These are phyloP conservation scores for Carcina quercana DNA, from an alignment of 2,888 invertebrate genomes.

Conservation along the genomic window DNA sequence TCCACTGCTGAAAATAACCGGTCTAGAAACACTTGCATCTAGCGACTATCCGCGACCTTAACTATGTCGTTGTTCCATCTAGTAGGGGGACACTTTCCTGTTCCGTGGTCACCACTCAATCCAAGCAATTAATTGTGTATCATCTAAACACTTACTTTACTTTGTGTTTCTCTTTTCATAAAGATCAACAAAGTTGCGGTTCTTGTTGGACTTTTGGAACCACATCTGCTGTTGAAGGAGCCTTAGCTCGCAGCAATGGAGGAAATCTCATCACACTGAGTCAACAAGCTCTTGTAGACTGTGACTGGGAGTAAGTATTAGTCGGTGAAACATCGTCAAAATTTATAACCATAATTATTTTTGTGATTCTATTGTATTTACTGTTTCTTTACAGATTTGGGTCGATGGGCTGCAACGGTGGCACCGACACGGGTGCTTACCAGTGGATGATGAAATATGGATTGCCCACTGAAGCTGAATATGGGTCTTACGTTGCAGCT, in stretches of 20 bases:
- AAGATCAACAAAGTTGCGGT: constrained; percentile 48
- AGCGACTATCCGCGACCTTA: too few species aligned
- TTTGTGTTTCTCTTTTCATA: background rate
- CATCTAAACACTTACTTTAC: too few species aligned
- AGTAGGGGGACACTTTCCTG: too few species aligned
- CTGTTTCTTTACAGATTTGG: constrained; percentile 71
- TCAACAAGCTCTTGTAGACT: constrained; percentile 54
- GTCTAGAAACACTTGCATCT: too few species aligned
- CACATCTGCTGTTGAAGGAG: constrained; percentile 48
- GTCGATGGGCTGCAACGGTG: constrained; percentile 92
- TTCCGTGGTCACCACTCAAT: too few species aligned
- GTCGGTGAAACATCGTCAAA: too few species aligned
- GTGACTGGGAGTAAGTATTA: constrained; percentile 48
- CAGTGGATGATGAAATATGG: constrained; percentile 88
- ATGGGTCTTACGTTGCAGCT: constrained; percentile 89
- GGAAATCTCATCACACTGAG: constrained; percentile 43
- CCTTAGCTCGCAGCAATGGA: constrained; percentile 41
- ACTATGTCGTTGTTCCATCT: too few species aligned
- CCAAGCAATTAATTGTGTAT: too few species aligned
- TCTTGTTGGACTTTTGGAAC: constrained; percentile 52
- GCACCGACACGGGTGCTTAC: constrained; percentile 91
- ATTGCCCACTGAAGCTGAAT: constrained; percentile 89
- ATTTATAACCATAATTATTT: too few species aligned
- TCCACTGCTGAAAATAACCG: too few species aligned
- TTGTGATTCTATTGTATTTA: too few species aligned